Evolutionary conservation across 2,797 vertebrate species (phyloP).

Genomic region (Phataginus tetradactyla): DNA sequence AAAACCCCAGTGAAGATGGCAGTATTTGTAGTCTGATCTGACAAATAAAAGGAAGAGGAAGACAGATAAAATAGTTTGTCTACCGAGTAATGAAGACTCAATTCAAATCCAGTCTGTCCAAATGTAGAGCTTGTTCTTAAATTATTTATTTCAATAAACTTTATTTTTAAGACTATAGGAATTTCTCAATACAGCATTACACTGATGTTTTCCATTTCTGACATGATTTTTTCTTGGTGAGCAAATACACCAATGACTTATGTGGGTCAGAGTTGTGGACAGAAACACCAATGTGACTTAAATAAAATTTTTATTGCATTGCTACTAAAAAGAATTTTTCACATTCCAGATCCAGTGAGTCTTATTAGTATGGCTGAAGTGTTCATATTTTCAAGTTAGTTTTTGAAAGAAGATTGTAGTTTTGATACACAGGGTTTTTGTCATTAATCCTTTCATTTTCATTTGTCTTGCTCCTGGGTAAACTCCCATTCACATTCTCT

Average conservation of each 20-base stretch:
- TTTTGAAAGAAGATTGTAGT: neutral
- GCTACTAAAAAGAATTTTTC: neutral
- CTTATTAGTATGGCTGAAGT: neutral
- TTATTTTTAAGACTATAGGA: neutral
- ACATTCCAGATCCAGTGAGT: neutral
- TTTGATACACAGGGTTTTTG: neutral
- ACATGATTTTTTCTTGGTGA: neutral
- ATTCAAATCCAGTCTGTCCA: neutral
- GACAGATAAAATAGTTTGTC: neutral
- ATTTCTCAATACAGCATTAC: neutral
- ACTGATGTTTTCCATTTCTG: neutral
- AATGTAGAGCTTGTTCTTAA: neutral
- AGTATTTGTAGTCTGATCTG: neutral
- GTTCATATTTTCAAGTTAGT: neutral
- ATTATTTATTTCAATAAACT: neutral
- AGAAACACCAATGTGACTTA: neutral
- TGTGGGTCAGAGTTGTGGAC: neutral
- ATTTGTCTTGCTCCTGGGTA: neutral
- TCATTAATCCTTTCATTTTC: slow-evolving; percentile 28
- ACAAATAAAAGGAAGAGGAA: neutral
- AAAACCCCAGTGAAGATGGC: neutral
- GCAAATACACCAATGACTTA: neutral
- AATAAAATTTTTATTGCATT: neutral
- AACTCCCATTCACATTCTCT: neutral
- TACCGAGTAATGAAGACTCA: neutral